Conservation (phyloP, 2,113 vertebrate genomes). For the Zosterops japonicus region DNA sequence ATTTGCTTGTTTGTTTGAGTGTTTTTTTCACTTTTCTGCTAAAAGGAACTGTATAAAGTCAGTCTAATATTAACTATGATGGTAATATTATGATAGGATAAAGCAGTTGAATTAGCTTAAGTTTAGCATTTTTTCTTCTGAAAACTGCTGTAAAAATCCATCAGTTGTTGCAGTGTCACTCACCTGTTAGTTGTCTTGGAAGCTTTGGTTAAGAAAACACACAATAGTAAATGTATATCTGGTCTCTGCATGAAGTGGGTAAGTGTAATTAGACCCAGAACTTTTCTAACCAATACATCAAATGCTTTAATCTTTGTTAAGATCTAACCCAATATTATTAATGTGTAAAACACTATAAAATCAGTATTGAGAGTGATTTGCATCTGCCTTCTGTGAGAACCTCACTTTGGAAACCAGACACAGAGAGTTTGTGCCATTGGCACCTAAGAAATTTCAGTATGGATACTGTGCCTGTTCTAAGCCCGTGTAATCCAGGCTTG, state of each 20-base stretch:
- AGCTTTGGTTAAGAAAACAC: background rate
- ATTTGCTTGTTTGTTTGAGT: background rate
- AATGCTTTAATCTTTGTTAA: background rate
- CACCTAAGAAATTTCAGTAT: background rate
- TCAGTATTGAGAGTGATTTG: background rate
- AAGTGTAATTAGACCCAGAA: background rate
- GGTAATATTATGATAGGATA: background rate
- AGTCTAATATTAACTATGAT: background rate
- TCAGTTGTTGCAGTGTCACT: background rate
- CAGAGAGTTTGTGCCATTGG: background rate
- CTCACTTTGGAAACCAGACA: background rate
- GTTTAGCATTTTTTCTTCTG: background rate
- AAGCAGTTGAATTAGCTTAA: background rate
- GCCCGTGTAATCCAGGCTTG: background rate
- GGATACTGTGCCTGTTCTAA: background rate
- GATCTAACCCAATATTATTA: background rate
- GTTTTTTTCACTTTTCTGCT: background rate
- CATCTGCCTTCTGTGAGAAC: background rate
- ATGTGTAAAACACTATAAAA: background rate
- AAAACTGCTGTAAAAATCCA: background rate
- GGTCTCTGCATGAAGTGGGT: background rate
- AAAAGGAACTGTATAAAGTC: background rate
- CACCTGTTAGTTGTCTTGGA: background rate
- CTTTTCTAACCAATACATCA: background rate
- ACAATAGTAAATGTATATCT: background rate